Base-by-base conservation (phyloP, 1,140 invertebrate genomes). In the Vollenhovia emeryi region DNA sequence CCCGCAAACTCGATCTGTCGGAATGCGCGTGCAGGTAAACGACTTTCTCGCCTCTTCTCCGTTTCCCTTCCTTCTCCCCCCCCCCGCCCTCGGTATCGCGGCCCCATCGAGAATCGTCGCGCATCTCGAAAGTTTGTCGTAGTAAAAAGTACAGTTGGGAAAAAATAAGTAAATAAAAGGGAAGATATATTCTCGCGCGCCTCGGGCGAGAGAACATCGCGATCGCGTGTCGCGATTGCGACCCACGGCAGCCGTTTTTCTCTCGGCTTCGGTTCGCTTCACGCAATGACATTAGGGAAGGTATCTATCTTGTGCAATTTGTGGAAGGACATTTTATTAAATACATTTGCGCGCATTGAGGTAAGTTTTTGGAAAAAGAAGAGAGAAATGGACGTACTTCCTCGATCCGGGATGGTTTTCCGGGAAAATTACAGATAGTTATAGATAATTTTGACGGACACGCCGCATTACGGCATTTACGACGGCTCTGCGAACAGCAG, bases 1-100 rank as follows among this genome's bases (percentile, higher is more conserved):
- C 75, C 62, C 45, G 50, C 84, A 74, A 82, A 85, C 89, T 86
- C 84, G 86, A 88, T 69, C 83, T 90, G 85, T 68, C 74, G 89
- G 89, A 89, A 90, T 90, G 89, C 86, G 85, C 84, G 84, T 88
- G 66, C 83, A 50, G 55, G 78, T 62, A 85, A 84, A 75, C 52
- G 45, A 55, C 55, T 71, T 50, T 66, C 52, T 40, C 11, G 40
- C 48, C 30, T 27, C 60, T 36, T 45, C 30, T 45, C 11, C 24
- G 4, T 33, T 48, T 79, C 24, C 0, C 3, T 40, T 57, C 18
- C 18, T 9, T 9, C 33, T 40, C 27, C 15, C 50, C 59, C 43
- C 27, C 15, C n/a, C n/a, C n/a, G n/a, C n/a, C n/a, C n/a, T n/a
- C n/a, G n/a, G 6, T 43, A 21, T 48, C 21, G n/a, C n/a, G n/a